A percentile compares a stretch with the other conserved stretches of the same genome.
Conservation (phyloP, 2,113 vertebrate genomes). For the Trochalopteron elliotii region DNA sequence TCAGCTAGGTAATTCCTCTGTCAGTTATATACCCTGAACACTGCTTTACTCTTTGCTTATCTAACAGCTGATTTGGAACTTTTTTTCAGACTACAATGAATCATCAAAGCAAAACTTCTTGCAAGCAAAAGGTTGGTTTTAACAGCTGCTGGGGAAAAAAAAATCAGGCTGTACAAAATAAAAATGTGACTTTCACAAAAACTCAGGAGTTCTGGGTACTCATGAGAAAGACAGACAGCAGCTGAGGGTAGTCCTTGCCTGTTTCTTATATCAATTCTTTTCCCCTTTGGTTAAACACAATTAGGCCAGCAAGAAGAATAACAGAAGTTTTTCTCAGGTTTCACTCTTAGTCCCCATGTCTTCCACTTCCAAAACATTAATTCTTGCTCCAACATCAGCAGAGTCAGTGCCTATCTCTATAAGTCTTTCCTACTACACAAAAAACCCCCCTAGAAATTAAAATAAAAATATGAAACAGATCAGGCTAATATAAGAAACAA, state of each 20-base stretch:
- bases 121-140: background rate
- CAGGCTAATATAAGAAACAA: background rate
- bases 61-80: background rate
- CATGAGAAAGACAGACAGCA: background rate
- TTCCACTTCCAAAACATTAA: background rate
- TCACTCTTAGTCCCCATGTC: background rate
- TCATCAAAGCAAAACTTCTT: background rate
- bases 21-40: background rate
- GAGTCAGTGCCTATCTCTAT: background rate
- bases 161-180: background rate
- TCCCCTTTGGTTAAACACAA: background rate
- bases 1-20: background rate
- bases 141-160: background rate
- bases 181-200: background rate
- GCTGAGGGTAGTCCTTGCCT: background rate
- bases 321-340: background rate
- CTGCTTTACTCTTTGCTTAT: constrained; percentile 10
- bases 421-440: background rate
- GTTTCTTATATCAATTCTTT: background rate
- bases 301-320: background rate
- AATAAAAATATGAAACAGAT: background rate
- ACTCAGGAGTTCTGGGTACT: background rate
- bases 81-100: background rate
- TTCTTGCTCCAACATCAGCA: background rate
- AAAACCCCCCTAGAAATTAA: background rate